These are phyloP conservation scores for Aythya fuligula DNA, from an alignment of 2,797 vertebrate species.

Conservation along the genomic window DNA sequence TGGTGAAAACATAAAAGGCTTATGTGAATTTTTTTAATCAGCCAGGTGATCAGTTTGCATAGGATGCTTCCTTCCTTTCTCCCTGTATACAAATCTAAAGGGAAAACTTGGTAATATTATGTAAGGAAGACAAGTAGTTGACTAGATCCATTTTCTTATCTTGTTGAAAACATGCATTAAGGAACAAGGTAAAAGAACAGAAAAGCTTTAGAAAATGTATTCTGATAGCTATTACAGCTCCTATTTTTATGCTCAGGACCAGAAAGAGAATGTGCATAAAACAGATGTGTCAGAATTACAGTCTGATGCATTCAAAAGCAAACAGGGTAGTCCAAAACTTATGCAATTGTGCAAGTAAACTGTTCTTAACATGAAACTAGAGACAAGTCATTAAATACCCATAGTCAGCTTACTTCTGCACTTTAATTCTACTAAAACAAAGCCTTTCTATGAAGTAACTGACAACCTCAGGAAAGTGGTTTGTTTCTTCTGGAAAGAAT, in stretches of 20 bases:
- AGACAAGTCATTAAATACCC: neutral
- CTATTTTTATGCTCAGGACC: neutral
- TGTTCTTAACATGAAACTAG: neutral
- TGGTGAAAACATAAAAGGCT: neutral
- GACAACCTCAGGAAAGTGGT: neutral
- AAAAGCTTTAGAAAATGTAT: neutral
- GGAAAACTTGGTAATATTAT: neutral
- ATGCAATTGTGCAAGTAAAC: neutral
- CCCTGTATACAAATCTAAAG: neutral
- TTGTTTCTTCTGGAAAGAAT: neutral
- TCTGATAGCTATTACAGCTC: neutral
- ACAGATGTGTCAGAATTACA: neutral
- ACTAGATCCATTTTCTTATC: neutral
- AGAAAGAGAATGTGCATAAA: accelerated
- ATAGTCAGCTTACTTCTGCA: neutral
- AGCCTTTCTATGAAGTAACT: neutral
- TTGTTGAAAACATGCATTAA: neutral
- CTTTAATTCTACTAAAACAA: neutral
- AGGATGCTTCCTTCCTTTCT: neutral
- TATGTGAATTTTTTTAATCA: neutral
- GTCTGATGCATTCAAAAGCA: neutral
- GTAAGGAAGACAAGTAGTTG: neutral
- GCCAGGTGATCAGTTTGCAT: neutral
- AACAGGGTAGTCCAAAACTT: neutral
- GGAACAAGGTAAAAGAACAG: neutral